phyloP scores from a whole-genome alignment of 2,888 invertebrate genomes.

The Pristionchus maxplancki region DNA sequence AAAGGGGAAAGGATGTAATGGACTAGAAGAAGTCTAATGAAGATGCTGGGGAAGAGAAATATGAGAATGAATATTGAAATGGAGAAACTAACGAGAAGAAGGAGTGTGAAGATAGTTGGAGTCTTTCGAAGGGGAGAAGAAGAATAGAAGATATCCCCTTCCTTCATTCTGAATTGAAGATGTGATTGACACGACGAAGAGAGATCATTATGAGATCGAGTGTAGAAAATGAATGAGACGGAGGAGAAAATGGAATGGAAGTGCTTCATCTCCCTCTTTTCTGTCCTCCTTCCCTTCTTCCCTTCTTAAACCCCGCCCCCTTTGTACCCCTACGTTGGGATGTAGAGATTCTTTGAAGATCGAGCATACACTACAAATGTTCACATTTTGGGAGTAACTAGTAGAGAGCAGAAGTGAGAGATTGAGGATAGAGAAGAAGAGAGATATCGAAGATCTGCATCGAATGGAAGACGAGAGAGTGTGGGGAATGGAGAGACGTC shows the following conservation, averaged over 20 bases:
- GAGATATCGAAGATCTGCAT: neutral
- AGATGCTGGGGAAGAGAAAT: neutral
- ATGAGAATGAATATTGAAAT: conserved; percentile 2
- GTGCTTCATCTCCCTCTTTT: conserved; percentile 2
- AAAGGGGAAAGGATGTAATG: neutral
- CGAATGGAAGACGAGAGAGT: neutral
- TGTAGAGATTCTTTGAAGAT: conserved; percentile 31
- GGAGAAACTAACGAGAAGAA: conserved; percentile 59
- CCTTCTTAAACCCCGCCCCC: neutral
- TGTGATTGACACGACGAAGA: neutral
- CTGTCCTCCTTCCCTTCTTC: neutral
- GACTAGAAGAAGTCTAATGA: neutral
- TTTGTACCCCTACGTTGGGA: conserved; percentile 7
- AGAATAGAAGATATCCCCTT: neutral
- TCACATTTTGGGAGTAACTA: conserved; percentile 22
- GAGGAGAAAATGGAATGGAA: neutral
- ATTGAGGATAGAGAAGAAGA: neutral
- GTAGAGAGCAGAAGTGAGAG: neutral
- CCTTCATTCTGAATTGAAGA: conserved; percentile 23
- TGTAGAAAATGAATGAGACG: neutral
- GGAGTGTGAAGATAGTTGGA: conserved; percentile 61
- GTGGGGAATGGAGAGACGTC: neutral
- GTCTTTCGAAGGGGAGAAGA: conserved; percentile 53
- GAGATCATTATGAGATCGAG: neutral
- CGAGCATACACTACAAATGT: conserved; percentile 36